These are phyloP conservation scores for Danio tinwini DNA, from an alignment of 2,797 vertebrate species.

Conservation along the genomic window DNA sequence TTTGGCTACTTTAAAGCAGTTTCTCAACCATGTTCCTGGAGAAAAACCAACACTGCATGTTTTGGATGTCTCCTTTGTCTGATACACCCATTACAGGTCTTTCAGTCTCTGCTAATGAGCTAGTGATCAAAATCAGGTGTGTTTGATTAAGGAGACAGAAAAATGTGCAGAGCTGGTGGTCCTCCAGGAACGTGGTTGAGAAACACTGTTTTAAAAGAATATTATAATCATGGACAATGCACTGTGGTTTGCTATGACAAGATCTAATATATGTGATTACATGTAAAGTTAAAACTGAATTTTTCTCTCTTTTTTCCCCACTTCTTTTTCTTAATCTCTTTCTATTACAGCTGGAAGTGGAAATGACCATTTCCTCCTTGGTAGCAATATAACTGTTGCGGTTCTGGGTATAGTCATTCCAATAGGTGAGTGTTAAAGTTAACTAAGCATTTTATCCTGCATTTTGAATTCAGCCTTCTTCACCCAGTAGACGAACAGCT, in stretches of 20 bases:
- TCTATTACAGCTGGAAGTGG: constrained; percentile 84
- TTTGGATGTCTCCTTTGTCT: too few species aligned
- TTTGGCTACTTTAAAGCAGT: background rate
- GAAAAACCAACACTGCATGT: too few species aligned
- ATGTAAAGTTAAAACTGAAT: background rate
- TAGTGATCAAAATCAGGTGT: too few species aligned
- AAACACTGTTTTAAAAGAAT: too few species aligned
- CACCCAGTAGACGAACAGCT: constrained; percentile 30
- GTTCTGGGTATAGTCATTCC: constrained; percentile 93
- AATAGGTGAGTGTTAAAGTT: constrained; percentile 85
- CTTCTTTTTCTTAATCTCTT: constrained; percentile 10
- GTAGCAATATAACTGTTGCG: constrained; percentile 92
- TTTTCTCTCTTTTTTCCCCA: background rate
- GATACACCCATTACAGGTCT: too few species aligned
- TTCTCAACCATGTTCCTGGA: too few species aligned
- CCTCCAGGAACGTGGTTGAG: too few species aligned
- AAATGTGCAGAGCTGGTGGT: too few species aligned
- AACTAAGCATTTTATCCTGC: constrained; percentile 29
- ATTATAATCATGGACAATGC: too few species aligned
- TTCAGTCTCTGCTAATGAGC: too few species aligned
- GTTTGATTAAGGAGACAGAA: too few species aligned
- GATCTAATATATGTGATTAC: constrained; percentile 3
- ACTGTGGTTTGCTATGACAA: background rate
- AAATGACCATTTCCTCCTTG: constrained; percentile 86
- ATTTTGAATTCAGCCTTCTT: constrained; percentile 38